Conservation (phyloP, 1,140 invertebrate genomes). For the Pogonomyrmex californicus region DNA sequence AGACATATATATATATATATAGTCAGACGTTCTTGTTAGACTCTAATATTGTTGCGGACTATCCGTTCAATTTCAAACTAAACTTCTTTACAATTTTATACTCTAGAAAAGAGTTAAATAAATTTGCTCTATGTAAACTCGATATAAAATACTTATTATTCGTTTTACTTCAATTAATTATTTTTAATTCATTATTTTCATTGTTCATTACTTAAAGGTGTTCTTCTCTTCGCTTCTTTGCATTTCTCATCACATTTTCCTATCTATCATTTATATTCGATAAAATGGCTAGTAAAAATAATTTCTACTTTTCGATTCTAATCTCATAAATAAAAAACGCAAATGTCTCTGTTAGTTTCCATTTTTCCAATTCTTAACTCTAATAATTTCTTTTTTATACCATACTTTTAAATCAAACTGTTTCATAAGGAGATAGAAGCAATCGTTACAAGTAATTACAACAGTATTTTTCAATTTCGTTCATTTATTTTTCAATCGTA, state of each 20-base stretch:
- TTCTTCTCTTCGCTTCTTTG: not conserved
- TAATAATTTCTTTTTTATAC: constrained; percentile 33
- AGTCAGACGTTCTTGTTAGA: constrained; percentile 54
- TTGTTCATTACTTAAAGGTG: too few species aligned
- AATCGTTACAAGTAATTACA: not conserved
- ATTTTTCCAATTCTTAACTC: constrained; percentile 26
- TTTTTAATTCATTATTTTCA: too few species aligned
- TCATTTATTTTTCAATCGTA: constrained; percentile 49
- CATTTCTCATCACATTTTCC: not conserved
- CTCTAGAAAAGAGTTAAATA: not conserved
- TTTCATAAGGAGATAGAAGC: not conserved
- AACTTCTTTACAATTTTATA: not conserved
- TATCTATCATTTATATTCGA: not conserved
- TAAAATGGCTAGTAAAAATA: not conserved
- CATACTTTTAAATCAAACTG: constrained; percentile 2
- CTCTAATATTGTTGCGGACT: constrained; percentile 64
- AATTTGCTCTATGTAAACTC: not conserved
- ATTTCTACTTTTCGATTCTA: constrained; percentile 1
- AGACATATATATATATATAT: constrained; percentile 64
- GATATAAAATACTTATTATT: not conserved
- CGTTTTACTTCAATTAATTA: too few species aligned
- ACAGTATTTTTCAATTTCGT: constrained; percentile 53
- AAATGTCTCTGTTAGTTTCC: not conserved
- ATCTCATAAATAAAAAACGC: not conserved
- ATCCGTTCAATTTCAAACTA: constrained; percentile 27